These are phyloP conservation scores for Cristatella mucedo DNA, from an alignment of 2,888 invertebrate genomes.

Conservation along the genomic window DNA sequence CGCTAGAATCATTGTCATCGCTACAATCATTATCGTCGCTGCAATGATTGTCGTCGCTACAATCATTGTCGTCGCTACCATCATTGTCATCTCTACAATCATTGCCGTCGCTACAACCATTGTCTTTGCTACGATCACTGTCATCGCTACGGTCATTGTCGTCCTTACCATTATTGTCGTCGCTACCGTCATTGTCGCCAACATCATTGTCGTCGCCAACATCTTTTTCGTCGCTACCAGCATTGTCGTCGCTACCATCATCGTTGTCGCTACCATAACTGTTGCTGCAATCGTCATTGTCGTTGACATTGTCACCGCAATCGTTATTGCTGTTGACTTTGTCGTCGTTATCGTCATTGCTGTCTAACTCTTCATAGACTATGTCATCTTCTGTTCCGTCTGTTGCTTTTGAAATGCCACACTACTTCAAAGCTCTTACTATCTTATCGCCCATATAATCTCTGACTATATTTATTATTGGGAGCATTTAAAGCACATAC, in stretches of 20 bases:
- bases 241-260: neutral
- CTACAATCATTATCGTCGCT: neutral
- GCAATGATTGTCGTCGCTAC: neutral
- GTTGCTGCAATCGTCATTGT: neutral
- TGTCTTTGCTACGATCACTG: neutral
- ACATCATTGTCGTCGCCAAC: neutral
- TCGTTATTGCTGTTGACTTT: neutral
- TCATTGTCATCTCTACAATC: neutral
- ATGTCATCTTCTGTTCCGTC: too few species aligned
- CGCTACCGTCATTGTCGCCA: too few species aligned
- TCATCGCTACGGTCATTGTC: neutral
- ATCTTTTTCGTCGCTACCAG: too few species aligned
- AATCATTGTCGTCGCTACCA: neutral
- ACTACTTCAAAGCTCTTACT: too few species aligned
- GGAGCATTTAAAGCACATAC: too few species aligned
- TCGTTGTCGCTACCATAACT: neutral
- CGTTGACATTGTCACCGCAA: neutral
- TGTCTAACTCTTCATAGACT: neutral
- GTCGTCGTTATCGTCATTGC: neutral
- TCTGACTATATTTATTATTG: too few species aligned
- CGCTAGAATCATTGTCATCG: neutral
- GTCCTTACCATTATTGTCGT: neutral
- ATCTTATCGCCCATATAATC: too few species aligned
- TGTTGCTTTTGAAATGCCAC: too few species aligned
- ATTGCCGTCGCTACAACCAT: neutral